Evolutionary conservation across 2,797 vertebrate species (phyloP).

Genomic region (Siniperca scherzeri): DNA sequence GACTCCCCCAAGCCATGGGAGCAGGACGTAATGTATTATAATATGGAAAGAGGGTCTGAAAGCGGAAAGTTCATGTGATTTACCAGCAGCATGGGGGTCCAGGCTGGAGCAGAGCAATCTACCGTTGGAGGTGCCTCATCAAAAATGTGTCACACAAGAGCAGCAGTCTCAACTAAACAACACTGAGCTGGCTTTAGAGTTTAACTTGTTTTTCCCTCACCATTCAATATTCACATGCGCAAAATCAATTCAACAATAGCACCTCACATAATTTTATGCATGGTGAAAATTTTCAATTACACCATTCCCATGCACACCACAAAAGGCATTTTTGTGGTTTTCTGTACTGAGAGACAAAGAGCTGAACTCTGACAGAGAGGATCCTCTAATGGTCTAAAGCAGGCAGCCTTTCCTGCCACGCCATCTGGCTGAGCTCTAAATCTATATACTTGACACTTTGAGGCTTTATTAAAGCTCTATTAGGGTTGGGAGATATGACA

Average conservation of each 20-base stretch:
- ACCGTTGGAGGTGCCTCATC: constrained; percentile 39
- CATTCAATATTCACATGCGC: constrained; percentile 6
- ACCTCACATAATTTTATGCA: constrained; percentile 50
- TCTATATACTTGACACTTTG: not conserved
- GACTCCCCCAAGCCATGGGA: constrained; percentile 29
- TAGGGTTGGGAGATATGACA: not conserved
- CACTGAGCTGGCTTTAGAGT: not conserved
- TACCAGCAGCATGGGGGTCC: constrained; percentile 12
- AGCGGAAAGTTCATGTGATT: constrained; percentile 32
- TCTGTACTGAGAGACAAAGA: constrained; percentile 10
- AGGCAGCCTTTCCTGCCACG: not conserved
- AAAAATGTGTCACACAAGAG: constrained; percentile 21
- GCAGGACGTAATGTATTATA: constrained; percentile 37
- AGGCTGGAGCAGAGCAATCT: constrained; percentile 20
- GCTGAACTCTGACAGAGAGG: not conserved
- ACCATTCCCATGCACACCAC: not conserved
- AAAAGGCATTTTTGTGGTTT: not conserved
- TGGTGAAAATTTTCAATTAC: constrained; percentile 46
- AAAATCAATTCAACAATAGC: constrained; percentile 42
- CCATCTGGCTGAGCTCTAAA: not conserved
- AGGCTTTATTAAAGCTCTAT: not conserved
- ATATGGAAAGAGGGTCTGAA: constrained; percentile 29
- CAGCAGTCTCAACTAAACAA: not conserved
- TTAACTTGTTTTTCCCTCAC: not conserved
- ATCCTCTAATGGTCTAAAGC: constrained; percentile 1